Conservation (phyloP, 2,113 vertebrate genomes). For the Tylochromis polylepis region DNA sequence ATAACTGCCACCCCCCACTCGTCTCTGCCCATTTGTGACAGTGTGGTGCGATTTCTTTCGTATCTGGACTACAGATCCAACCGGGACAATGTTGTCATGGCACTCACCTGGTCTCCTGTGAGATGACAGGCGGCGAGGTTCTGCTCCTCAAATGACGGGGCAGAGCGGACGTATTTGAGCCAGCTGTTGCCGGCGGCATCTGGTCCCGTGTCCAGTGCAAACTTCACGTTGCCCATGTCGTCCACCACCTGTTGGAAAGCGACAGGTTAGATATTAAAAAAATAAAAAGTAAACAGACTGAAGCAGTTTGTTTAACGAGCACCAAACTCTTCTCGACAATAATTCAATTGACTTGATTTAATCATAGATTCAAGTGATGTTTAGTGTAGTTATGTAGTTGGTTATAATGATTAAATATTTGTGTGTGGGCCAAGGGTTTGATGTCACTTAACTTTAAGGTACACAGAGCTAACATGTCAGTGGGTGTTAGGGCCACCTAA, state of each 20-base stretch:
- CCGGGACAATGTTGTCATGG: background rate
- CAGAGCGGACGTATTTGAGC: slow-evolving; percentile 91
- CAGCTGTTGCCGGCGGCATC: slow-evolving; percentile 79
- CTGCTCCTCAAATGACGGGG: slow-evolving; percentile 85
- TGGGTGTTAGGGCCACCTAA: slow-evolving; percentile 48
- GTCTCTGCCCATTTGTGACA: background rate
- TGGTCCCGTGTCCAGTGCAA: slow-evolving; percentile 76
- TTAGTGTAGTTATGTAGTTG: background rate
- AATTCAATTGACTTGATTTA: background rate
- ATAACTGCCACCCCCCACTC: slow-evolving; percentile 1
- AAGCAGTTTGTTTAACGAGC: background rate
- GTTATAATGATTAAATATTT: background rate
- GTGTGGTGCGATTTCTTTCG: background rate
- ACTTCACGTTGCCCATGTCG: slow-evolving; percentile 83
- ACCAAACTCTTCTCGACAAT: background rate
- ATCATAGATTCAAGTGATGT: background rate
- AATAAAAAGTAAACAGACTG: background rate
- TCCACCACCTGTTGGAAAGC: slow-evolving; percentile 79
- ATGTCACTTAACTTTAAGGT: slow-evolving; percentile 27
- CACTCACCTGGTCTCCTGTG: slow-evolving; percentile 87
- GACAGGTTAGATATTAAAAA: background rate
- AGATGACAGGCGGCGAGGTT: slow-evolving; percentile 86
- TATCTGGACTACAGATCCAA: background rate
- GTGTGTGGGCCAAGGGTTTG: background rate
- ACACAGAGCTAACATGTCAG: slow-evolving; percentile 30